These are phyloP conservation scores for Amphiduros pacificus DNA, from an alignment of 2,888 invertebrate species.

Conservation along the genomic window DNA sequence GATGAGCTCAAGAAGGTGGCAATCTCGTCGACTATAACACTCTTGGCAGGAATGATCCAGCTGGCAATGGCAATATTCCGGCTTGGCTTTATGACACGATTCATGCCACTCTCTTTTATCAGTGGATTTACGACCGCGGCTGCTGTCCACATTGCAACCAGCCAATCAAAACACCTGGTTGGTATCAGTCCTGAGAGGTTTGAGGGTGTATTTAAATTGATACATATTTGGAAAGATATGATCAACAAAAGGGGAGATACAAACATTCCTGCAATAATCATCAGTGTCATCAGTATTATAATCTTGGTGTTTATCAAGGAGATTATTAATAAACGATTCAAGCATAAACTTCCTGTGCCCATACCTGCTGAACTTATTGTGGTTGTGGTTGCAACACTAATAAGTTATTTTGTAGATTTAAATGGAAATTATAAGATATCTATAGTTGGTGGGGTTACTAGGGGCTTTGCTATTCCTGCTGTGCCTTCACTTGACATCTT, in stretches of 20 bases:
- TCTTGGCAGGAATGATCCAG: conserved; percentile 62
- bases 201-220: conserved; percentile 44
- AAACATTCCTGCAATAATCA: conserved; percentile 69
- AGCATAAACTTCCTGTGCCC: conserved; percentile 70
- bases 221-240: conserved; percentile 58
- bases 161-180: conserved; percentile 35
- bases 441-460: conserved; percentile 35
- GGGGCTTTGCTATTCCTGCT: conserved; percentile 44
- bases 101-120: conserved; percentile 73
- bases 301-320: conserved; percentile 65
- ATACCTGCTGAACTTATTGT: conserved; percentile 57
- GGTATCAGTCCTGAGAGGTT: conserved; percentile 43
- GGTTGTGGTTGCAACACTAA: conserved; percentile 43
- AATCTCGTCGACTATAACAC: conserved; percentile 28
- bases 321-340: conserved; percentile 47
- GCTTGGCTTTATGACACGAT: conserved; percentile 74
- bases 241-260: conserved; percentile 63
- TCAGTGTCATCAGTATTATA: conserved; percentile 69
- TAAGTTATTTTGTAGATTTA: conserved; percentile 38
- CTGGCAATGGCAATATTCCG: conserved; percentile 76
- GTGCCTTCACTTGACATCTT: conserved; percentile 43
- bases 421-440: conserved; percentile 12
- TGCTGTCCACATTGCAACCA: conserved; percentile 31
- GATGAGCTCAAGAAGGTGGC: neutral
- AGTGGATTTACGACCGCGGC: conserved; percentile 37